Evolutionary conservation across 1,140 invertebrate species (phyloP).

Genomic region (Elymnias hypermnestra): DNA sequence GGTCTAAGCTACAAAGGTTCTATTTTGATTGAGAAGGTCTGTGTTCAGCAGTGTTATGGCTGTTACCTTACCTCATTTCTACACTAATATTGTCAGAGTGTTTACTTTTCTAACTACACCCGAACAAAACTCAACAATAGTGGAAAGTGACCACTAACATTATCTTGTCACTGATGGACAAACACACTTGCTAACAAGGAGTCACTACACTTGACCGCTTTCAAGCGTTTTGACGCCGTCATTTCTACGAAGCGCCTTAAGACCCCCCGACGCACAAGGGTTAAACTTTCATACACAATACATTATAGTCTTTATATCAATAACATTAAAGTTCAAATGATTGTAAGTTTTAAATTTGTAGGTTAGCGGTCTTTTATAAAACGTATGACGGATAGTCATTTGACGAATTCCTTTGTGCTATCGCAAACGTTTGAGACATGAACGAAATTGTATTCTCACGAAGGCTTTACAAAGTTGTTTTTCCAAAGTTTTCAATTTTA

Average conservation of each 20-base stretch:
- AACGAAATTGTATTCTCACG: slow-evolving; percentile 18
- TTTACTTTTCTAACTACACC: not conserved
- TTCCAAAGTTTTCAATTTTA: too few relatives aligned
- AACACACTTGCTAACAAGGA: slow-evolving; percentile 60
- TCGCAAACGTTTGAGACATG: slow-evolving; percentile 13
- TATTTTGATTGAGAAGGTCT: too few relatives aligned
- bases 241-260: slow-evolving; percentile 40
- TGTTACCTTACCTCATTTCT: too few relatives aligned
- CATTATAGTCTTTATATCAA: slow-evolving; percentile 20
- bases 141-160: slow-evolving; percentile 26
- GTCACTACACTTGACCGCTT: slow-evolving; percentile 60
- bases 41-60: too few relatives aligned
- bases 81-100: not conserved
- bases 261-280: slow-evolving; percentile 41
- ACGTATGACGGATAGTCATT: slow-evolving; percentile 54
- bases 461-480: too few relatives aligned
- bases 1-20: too few relatives aligned
- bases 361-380: slow-evolving; percentile 38
- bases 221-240: slow-evolving; percentile 60
- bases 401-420: slow-evolving; percentile 62
- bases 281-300: slow-evolving; percentile 21
- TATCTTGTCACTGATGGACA: slow-evolving; percentile 56
- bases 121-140: not conserved
- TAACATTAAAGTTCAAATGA: slow-evolving; percentile 16
- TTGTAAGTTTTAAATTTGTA: slow-evolving; percentile 20